phyloP scores from a whole-genome alignment of 1,140 invertebrate genomes.

The Drosophila sucinea region DNA sequence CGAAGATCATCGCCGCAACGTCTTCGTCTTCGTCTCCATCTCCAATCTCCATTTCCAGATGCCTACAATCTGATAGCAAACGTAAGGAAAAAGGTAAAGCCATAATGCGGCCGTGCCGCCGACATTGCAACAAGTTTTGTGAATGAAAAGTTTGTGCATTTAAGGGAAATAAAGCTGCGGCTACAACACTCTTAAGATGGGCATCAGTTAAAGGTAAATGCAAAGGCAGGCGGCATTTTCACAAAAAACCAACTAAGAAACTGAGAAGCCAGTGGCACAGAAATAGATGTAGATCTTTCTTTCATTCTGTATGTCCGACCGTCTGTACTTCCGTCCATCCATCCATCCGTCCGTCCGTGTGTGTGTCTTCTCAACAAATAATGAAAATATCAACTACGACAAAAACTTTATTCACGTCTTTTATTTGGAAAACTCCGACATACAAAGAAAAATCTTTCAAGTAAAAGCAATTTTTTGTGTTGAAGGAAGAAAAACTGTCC shows the following conservation, averaged over 20 bases:
- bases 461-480: slow-evolving; percentile 55
- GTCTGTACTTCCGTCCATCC: background rate
- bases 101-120: background rate
- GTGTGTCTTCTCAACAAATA: slow-evolving; percentile 20
- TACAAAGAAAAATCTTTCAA: slow-evolving; percentile 40
- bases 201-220: slow-evolving; percentile 30
- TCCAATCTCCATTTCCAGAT: slow-evolving; percentile 38
- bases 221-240: slow-evolving; percentile 49
- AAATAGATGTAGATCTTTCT: slow-evolving; percentile 21
- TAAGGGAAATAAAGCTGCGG: slow-evolving; percentile 49
- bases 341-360: background rate
- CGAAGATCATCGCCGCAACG: slow-evolving; percentile 46
- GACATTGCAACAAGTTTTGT: slow-evolving; percentile 38
- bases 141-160: slow-evolving; percentile 72
- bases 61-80: slow-evolving; percentile 53
- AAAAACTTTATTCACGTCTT: slow-evolving; percentile 28
- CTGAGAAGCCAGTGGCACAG: slow-evolving; percentile 23
- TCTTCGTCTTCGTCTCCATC: too few relatives aligned
- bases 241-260: slow-evolving; percentile 18
- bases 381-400: slow-evolving; percentile 52
- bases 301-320: background rate
- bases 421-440: slow-evolving; percentile 30
- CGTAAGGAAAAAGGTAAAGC: slow-evolving; percentile 23
- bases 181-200: slow-evolving; percentile 25
- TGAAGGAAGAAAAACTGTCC: slow-evolving; percentile 38